phyloP scores from a whole-genome alignment of 2,888 invertebrate genomes.

The Stegana nigrithorax region DNA sequence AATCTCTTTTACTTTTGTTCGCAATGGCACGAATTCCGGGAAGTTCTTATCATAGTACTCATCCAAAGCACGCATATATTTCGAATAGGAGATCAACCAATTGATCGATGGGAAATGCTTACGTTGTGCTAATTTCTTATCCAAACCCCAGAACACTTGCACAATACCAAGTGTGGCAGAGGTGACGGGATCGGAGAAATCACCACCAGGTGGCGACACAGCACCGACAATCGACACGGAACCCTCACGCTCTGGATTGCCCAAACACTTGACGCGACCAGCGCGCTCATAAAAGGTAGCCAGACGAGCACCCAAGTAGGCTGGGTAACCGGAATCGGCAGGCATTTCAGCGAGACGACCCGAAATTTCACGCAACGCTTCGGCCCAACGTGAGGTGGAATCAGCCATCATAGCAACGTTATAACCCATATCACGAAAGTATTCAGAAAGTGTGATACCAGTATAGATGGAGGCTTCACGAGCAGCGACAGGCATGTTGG shows the following conservation, averaged over 20 bases:
- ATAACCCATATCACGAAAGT: constrained; percentile 99
- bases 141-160: constrained; percentile 99
- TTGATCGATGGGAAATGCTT: constrained; percentile 99
- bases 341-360: constrained; percentile 98
- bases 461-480: constrained; percentile 99
- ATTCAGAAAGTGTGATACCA: constrained; percentile 98
- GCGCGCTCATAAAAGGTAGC: constrained; percentile 99
- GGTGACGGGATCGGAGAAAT: constrained; percentile 99
- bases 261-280: constrained; percentile 95
- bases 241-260: constrained; percentile 97
- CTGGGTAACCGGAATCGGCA: constrained; percentile 98
- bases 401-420: constrained; percentile 99
- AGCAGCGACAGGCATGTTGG: constrained; percentile 99
- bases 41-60: constrained; percentile 99
- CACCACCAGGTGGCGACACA: constrained; percentile 99
- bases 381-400: constrained; percentile 99
- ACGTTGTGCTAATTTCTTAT: constrained; percentile 98
- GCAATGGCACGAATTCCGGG: constrained; percentile 93
- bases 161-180: constrained; percentile 98
- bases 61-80: constrained; percentile 97
- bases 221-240: constrained; percentile 99
- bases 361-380: constrained; percentile 99
- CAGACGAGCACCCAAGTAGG: constrained; percentile 96
- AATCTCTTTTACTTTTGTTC: constrained; percentile 94
- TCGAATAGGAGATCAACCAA: constrained; percentile 99